Evolutionary conservation across 2,888 invertebrate genomes (phyloP).

Genomic region (Sesamia inferens): DNA sequence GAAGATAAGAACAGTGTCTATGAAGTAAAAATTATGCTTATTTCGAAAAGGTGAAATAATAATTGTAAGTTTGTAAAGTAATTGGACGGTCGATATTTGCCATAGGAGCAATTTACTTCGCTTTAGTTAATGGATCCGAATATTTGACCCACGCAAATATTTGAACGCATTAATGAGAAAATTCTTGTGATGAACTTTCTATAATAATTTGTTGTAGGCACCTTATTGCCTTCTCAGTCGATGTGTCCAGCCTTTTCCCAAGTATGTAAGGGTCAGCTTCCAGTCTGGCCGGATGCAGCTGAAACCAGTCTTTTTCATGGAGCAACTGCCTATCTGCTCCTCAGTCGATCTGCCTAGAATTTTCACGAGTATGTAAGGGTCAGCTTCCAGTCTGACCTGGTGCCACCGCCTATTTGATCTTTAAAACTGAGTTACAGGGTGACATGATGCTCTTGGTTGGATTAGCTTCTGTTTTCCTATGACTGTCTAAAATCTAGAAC

Average conservation of each 20-base stretch:
- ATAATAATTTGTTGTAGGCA: background rate
- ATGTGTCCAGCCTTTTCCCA: background rate
- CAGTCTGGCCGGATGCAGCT: background rate
- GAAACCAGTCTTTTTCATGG: background rate
- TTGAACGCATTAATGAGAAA: background rate
- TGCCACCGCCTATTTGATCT: background rate
- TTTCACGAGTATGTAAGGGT: too few relatives aligned
- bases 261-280: background rate
- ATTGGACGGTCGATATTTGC: background rate
- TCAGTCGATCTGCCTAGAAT: too few relatives aligned
- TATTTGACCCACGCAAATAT: background rate
- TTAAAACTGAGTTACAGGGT: background rate
- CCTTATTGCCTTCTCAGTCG: background rate
- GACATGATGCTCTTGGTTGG: background rate
- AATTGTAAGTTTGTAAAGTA: background rate
- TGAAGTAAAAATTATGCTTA: background rate
- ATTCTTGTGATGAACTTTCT: background rate
- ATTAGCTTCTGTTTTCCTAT: background rate
- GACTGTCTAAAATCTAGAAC: background rate
- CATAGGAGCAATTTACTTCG: background rate
- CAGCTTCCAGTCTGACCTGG: too few relatives aligned
- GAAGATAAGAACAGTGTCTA: background rate
- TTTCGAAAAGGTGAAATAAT: background rate
- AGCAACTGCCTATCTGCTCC: background rate
- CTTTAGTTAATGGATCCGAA: background rate